These are phyloP conservation scores for Pyrgilauda ruficollis DNA, from an alignment of 2,113 vertebrate species.

Conservation along the genomic window DNA sequence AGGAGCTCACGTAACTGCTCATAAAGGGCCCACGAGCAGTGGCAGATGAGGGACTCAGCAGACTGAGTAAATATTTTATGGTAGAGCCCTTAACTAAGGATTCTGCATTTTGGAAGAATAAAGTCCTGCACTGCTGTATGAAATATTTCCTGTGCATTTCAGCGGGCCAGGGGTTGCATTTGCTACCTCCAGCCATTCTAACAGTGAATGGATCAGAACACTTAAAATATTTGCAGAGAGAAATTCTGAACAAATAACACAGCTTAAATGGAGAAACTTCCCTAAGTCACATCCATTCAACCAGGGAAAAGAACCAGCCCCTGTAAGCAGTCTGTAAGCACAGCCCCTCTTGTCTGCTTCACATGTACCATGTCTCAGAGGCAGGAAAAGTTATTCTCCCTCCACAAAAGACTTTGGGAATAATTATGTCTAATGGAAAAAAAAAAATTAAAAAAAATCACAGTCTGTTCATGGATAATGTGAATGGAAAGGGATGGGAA, in stretches of 20 bases:
- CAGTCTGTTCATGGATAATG: not conserved
- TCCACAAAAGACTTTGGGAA: not conserved
- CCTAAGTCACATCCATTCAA: not conserved
- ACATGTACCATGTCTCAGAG: not conserved
- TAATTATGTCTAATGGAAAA: not conserved
- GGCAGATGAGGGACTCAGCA: not conserved
- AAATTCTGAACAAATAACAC: not conserved
- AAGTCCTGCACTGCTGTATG: not conserved
- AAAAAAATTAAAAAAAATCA: not conserved
- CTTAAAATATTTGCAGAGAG: not conserved
- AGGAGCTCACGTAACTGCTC: not conserved
- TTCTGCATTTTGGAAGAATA: not conserved
- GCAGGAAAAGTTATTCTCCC: not conserved
- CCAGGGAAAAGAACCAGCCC: not conserved
- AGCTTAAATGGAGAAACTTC: not conserved
- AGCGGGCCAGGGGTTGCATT: not conserved
- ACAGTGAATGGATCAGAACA: not conserved
- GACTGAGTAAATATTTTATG: not conserved
- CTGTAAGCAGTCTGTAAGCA: fast-evolving
- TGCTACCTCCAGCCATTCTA: not conserved
- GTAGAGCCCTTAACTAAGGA: not conserved
- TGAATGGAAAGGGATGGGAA: not conserved
- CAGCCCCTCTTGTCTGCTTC: not conserved
- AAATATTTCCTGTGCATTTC: not conserved
- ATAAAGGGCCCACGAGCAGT: not conserved